Evolutionary conservation across 2,888 invertebrate species (phyloP), one percentile per base, ranked within the genome.

Genomic region (Cheilosia vulpina): DNA sequence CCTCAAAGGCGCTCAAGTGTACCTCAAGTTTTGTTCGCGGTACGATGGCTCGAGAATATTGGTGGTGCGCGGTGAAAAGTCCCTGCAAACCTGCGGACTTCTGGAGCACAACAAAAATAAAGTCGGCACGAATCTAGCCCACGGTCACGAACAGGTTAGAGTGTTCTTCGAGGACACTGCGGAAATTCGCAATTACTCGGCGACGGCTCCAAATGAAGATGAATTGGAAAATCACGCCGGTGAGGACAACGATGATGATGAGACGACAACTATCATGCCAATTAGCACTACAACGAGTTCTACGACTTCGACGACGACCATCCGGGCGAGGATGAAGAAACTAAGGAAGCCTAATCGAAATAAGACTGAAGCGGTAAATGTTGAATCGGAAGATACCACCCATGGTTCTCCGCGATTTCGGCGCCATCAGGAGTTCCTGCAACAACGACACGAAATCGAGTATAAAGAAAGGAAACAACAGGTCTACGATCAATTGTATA

Each of bases 31-130:
- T 55, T 97, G 97, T 90, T 97, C 97, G 13, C 94, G 96, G 90
- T 96, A 94, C 90, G 94, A 95, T 88, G 97, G 97, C 17, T 95
- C 97, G 0, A 94, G 96, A 78, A 95, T 97, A 89, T 93, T 97
- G 88, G 96, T 97, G 2, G 96, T 97, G 0, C 95, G 96, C 92
- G 97, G 96, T 9, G 96, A 96, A 60, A 95, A 95, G 88, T 95
- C 95, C 90, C 92, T 97, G 57, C 94, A 95, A 87, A 96, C 96
- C 1, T 97, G 97, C 91, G 96, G 96, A 2, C 93, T 97, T 87
- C 92, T 96, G 87, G 95, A 96, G 85, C 94, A 94, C 87, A 94
- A 95, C 88, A 93, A 93, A 88, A 94, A 95, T 88, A 95, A 94
- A 89, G 93, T 94, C 87, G 94, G 94, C 62, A 93, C 94, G n/a